phyloP scores from a whole-genome alignment of 2,113 vertebrate species.

The Anarhynchus alexandrinus region DNA sequence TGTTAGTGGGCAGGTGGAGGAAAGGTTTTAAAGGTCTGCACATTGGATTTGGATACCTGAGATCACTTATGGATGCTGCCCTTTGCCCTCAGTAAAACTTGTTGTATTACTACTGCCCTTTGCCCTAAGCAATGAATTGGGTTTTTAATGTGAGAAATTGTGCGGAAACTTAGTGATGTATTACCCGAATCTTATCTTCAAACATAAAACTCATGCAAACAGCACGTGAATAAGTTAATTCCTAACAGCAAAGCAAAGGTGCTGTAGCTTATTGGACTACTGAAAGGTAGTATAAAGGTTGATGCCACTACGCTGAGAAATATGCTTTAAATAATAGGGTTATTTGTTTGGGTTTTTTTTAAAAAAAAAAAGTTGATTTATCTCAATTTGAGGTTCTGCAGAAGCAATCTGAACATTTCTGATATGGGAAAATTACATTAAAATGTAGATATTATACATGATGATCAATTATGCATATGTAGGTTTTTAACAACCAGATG shows the following conservation, averaged over 20 bases:
- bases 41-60: background rate
- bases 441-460: background rate
- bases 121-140: background rate
- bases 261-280: background rate
- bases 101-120: background rate
- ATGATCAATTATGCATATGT: background rate
- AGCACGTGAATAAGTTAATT: background rate
- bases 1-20: background rate
- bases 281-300: background rate
- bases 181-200: slow-evolving; percentile 3
- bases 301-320: background rate
- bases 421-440: background rate
- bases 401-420: background rate
- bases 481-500: background rate
- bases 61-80: background rate
- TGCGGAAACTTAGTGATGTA: background rate
- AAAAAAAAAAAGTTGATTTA: background rate
- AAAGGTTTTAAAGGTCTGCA: background rate
- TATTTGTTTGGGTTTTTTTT: background rate
- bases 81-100: background rate
- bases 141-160: background rate
- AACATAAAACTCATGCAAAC: background rate
- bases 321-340: background rate
- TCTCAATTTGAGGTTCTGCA: background rate
- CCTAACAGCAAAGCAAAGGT: background rate